phyloP scores from a whole-genome alignment of 1,140 invertebrate species.

The Archivesica marissinica region DNA sequence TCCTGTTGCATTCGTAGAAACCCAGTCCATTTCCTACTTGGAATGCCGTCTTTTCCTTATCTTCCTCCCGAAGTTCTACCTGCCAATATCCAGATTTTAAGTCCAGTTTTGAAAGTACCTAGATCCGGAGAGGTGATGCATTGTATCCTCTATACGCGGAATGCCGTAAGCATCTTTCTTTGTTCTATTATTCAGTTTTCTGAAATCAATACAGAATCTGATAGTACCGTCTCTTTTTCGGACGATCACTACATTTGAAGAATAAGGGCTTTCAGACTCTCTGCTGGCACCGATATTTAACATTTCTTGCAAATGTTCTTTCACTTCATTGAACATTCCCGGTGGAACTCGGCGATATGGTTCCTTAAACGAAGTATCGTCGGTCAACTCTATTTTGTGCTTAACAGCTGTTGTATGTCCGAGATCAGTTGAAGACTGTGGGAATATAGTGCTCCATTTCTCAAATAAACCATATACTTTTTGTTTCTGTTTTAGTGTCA shows the following conservation, averaged over 20 bases:
- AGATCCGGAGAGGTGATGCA: slow-evolving; percentile 58
- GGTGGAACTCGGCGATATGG: slow-evolving; percentile 53
- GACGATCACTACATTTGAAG: slow-evolving; percentile 55
- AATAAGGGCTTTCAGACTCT: slow-evolving; percentile 52
- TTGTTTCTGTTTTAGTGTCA: not conserved
- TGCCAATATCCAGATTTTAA: slow-evolving; percentile 80
- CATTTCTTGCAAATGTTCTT: slow-evolving; percentile 57
- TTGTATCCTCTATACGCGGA: slow-evolving; percentile 62
- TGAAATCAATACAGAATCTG: slow-evolving; percentile 71
- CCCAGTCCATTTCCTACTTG: slow-evolving; percentile 55
- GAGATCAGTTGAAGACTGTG: slow-evolving; percentile 42
- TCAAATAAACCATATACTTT: not conserved
- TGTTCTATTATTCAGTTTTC: slow-evolving; percentile 66
- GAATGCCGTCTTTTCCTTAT: slow-evolving; percentile 66
- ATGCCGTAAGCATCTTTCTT: slow-evolving; percentile 65
- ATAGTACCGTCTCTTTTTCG: slow-evolving; percentile 71
- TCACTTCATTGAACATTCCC: slow-evolving; percentile 55
- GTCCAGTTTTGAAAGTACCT: slow-evolving; percentile 72
- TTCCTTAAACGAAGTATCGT: slow-evolving; percentile 56
- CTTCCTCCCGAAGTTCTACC: slow-evolving; percentile 75
- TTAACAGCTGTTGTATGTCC: slow-evolving; percentile 46
- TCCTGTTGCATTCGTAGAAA: slow-evolving; percentile 64
- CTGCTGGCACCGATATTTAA: slow-evolving; percentile 47
- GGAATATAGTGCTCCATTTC: slow-evolving; percentile 46
- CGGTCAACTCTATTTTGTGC: slow-evolving; percentile 45